Percentiles rank a stretch among this genome's conserved stretches.
These are phyloP conservation scores for Corticium candelabrum DNA, from an alignment of 37 sponge, comb jelly and placozoan species.

Conservation along the genomic window DNA sequence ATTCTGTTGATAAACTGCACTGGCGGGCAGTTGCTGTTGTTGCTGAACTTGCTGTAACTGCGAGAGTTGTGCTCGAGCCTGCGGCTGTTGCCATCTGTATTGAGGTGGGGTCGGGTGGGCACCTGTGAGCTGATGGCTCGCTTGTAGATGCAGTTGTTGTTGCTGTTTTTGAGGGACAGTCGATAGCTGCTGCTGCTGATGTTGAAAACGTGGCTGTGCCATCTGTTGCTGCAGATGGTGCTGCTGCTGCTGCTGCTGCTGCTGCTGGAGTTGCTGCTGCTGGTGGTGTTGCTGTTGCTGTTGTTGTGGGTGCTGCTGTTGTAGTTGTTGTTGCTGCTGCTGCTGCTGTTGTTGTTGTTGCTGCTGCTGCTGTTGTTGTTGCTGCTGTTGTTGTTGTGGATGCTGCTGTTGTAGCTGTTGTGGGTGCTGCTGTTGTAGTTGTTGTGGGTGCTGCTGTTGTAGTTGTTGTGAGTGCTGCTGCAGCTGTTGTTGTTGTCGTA, in stretches of 20 bases:
- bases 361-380: background rate
- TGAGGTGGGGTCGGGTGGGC: too few species aligned
- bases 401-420: too few species aligned
- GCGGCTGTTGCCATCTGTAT: slow-evolving; percentile 1
- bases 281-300: background rate
- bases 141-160: background rate
- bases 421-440: too few species aligned
- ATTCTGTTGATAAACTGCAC: too few species aligned
- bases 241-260: background rate
- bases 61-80: background rate
- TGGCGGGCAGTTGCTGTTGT: background rate
- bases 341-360: background rate
- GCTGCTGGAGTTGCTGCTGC: background rate
- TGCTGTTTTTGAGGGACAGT: background rate
- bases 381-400: background rate
- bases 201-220: background rate
- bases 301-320: background rate
- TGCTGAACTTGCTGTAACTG: background rate
- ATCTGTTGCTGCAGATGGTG: background rate
- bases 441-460: too few species aligned
- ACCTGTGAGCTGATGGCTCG: too few species aligned
- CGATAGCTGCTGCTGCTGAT: background rate
- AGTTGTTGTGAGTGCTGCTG: background rate
- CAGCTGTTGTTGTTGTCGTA: background rate
- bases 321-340: background rate